Conservation (phyloP, 2,113 vertebrate genomes). For the Zingel zingel region DNA sequence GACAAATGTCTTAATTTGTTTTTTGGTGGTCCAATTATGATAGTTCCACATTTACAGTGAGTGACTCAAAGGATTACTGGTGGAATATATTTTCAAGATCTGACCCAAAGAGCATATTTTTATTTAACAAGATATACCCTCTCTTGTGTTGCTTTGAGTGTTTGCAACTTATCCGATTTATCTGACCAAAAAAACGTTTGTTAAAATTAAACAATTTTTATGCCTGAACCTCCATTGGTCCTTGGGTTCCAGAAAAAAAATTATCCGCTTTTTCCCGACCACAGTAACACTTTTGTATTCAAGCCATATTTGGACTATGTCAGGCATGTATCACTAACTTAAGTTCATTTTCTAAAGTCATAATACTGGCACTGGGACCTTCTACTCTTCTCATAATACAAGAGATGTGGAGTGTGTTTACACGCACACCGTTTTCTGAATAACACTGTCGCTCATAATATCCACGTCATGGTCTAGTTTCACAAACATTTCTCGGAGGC, state of each 20-base stretch:
- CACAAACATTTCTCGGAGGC: constrained; percentile 37
- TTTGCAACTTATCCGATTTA: neutral
- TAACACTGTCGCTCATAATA: constrained; percentile 2
- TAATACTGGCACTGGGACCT: constrained; percentile 59
- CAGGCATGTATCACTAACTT: constrained; percentile 30
- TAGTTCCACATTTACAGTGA: neutral
- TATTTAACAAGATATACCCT: neutral
- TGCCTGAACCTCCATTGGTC: neutral
- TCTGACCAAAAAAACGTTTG: neutral
- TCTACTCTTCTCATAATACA: constrained; percentile 28
- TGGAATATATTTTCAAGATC: neutral
- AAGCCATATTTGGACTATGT: constrained; percentile 6
- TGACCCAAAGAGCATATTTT: neutral
- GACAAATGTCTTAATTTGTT: neutral
- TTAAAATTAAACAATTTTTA: neutral
- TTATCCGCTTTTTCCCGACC: constrained; percentile 10
- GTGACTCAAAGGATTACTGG: neutral
- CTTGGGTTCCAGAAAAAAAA: constrained; percentile 2
- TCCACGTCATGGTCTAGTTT: neutral
- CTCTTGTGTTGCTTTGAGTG: neutral
- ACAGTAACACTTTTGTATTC: constrained; percentile 21
- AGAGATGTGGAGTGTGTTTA: constrained; percentile 50
- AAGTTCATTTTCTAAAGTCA: constrained; percentile 17
- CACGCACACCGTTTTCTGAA: constrained; percentile 57
- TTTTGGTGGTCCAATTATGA: neutral